Base-by-base conservation (phyloP, 1,140 invertebrate species). In the Oscheius sp. region DNA sequence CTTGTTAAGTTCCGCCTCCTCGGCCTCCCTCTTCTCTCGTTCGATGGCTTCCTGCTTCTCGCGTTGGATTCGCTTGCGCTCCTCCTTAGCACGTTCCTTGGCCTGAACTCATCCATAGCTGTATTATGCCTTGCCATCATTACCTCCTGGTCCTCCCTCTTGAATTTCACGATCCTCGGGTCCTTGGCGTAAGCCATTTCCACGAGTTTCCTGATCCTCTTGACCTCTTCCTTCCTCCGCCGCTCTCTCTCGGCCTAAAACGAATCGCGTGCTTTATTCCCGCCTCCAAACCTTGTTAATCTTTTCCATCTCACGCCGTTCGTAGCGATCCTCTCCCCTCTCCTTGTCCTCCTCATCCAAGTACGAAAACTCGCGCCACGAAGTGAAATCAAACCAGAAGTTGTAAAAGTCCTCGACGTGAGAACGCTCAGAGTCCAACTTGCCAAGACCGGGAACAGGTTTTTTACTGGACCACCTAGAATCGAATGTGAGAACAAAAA, bases 291-390 rank as follows among this genome's bases (percentile, higher is more conserved):
- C 90, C 88, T 95, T 96, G 82, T 98, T 99, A 84, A 96, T 92
- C 87, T 95, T 97, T 82, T 99, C 95, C 81, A 98, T 96, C 91
- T 93, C 96, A 69, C 92, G 90, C 28, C 95, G 88, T 87, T 96
- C 95, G 79, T 97, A 94, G 0, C 95, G 90, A 86, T 89, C 94
- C 85, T 94, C 91, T 3, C 94, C 96, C 84, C 93, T 94, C 84
- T 97, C 94, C 85, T 97, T 97, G 78, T 97, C 95, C 84, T 98
- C 95, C 87, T 99, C 95, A 86, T 99, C 96, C 68, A 97, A 86
- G 85, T 99, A 98, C 15, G 95, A 97, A 87, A 92, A 99, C 82
- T 99, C 95, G 76, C 96, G 88, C 96, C 96, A 99, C 0, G 95
- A 97, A 78, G 97, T 93, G 87, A 97, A 99, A 77, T 94, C 90